Evolutionary conservation across 2,113 vertebrate species (phyloP).

Genomic region (Xiphophorus couchianus): DNA sequence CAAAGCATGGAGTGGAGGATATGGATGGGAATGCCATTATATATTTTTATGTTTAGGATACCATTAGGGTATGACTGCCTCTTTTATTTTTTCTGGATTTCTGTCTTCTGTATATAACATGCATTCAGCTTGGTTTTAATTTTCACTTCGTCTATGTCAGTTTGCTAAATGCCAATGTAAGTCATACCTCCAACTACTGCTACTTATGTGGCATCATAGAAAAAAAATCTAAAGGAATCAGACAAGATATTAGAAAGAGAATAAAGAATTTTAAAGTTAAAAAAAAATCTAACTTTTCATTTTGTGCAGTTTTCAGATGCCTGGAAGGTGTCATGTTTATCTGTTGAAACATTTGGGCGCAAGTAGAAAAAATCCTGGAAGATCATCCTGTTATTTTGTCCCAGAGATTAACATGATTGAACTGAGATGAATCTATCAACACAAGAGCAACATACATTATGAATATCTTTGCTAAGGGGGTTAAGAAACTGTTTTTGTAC

Average conservation of each 20-base stretch:
- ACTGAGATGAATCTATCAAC: not conserved
- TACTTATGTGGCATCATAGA: too few relatives aligned
- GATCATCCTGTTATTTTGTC: not conserved
- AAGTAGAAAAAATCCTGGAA: not conserved
- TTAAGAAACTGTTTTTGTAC: not conserved
- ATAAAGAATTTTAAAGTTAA: too few relatives aligned
- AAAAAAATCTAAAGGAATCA: too few relatives aligned
- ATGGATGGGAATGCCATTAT: conserved; percentile 58
- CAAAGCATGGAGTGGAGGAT: conserved; percentile 44
- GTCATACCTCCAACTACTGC: too few relatives aligned
- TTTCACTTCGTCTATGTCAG: conserved; percentile 12
- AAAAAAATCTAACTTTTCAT: too few relatives aligned
- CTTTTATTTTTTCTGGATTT: conserved; percentile 82
- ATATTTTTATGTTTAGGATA: conserved; percentile 83
- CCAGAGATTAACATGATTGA: not conserved
- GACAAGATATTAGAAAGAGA: too few relatives aligned
- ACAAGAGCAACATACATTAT: not conserved
- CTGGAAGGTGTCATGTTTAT: not conserved
- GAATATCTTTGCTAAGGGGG: not conserved
- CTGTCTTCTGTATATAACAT: conserved; percentile 77
- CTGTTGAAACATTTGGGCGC: not conserved
- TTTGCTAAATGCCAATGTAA: too few relatives aligned
- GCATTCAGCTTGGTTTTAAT: conserved; percentile 2
- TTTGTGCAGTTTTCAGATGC: not conserved
- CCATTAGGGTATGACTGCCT: conserved; percentile 83